Percentiles rank a stretch among this genome's conserved stretches.
Conservation (phyloP, 1,140 invertebrate genomes). For the Epicauta chinensis region DNA sequence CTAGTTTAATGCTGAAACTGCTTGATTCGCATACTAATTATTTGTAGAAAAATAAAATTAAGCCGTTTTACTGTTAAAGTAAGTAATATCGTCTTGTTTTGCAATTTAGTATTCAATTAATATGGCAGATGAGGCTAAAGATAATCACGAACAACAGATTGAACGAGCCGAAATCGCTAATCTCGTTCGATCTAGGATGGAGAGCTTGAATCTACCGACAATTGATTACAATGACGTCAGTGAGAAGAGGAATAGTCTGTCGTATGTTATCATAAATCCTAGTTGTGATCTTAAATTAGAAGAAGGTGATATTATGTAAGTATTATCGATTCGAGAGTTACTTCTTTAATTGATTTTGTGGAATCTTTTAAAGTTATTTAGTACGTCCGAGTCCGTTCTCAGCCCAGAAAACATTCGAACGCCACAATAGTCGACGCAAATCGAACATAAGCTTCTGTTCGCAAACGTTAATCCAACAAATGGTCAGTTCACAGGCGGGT, state of each 20-base stretch:
- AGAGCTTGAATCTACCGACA: constrained; percentile 80
- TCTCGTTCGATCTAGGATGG: constrained; percentile 88
- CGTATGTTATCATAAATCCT: constrained; percentile 98
- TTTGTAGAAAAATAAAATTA: neutral
- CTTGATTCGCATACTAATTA: neutral
- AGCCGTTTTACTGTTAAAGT: neutral
- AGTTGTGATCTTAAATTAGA: constrained; percentile 94
- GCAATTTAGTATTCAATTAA: constrained; percentile 68
- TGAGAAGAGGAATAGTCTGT: constrained; percentile 85
- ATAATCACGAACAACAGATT: constrained; percentile 83
- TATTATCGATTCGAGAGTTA: constrained; percentile 15
- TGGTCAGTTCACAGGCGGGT: constrained; percentile 46
- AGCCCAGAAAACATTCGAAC: constrained; percentile 87
- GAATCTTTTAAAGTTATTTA: constrained; percentile 58
- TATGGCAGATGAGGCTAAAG: constrained; percentile 72
- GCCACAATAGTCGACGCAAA: constrained; percentile 83
- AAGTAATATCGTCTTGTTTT: neutral
- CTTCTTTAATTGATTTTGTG: neutral
- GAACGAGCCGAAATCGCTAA: constrained; percentile 94
- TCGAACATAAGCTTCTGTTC: constrained; percentile 87
- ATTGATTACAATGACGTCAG: constrained; percentile 90
- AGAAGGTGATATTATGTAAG: constrained; percentile 93
- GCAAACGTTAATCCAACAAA: constrained; percentile 60
- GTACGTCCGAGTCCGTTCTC: constrained; percentile 87
- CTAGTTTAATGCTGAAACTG: neutral